Base-by-base conservation (phyloP, 2,113 vertebrate species). In the Campylomormyrus numenius region DNA sequence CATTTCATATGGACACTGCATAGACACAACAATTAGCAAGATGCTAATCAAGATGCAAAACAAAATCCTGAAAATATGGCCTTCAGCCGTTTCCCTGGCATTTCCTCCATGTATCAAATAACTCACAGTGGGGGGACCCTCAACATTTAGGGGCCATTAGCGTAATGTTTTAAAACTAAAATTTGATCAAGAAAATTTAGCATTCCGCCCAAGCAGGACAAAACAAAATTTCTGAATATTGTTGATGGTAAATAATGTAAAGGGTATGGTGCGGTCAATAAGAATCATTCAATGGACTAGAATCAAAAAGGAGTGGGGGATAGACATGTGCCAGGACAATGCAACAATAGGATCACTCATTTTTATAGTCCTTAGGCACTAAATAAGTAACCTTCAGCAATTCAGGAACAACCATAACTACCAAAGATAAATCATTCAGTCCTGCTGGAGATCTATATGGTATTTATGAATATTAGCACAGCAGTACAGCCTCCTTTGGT, bases 391-490 rank as follows among this genome's bases (percentile, higher is more conserved):
- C 42, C 39, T 13, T 50, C 50, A 62, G 80, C 35, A 80, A 42
- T 80, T 80, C 35, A 5, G 13, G 11, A 48, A 74, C 66, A 27
- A 90, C 13, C 66, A 87, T 90, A 88, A 90, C 89, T 86, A 58
- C 89, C 17, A 90, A 91, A 50, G 53, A 90, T 91, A 92, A 92
- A 94, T 92, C 94, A 91, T 93, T 95, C 94, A 95, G 94, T 95
- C 95, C 94, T 94, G 95, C 95, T 95, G 95, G 93, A 49, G 93
- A 94, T 88, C 86, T 93, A 84, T 62, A 85, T 85, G 74, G 87
- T 83, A 85, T 89, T 92, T 88, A 77, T 89, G 83, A 92, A 93
- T 89, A 93, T 93, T 91, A 91, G 92, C 93, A 89, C 89, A 1
- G 91, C 90, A 49, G 91, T 92, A 93, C 92, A 19, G 87, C 88